Percentiles rank a stretch among this genome's conserved stretches.
Evolutionary conservation across 2,797 vertebrate species (phyloP).

Genomic region (Melanotaenia boesemani): DNA sequence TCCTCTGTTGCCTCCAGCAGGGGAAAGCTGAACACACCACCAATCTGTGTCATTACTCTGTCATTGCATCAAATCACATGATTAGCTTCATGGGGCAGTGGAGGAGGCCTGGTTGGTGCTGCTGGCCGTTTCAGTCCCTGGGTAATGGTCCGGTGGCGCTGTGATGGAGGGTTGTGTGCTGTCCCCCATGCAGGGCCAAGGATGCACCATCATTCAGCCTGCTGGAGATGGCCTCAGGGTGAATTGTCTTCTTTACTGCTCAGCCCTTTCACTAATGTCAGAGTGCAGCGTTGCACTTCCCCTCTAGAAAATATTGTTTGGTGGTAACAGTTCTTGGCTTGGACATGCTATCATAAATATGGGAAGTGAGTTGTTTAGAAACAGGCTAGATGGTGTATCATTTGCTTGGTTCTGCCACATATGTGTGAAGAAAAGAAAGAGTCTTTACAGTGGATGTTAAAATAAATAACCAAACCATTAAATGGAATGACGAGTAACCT

Average conservation of each 20-base stretch:
- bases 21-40: constrained; percentile 82
- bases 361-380: constrained; percentile 52
- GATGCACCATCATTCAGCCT: constrained; percentile 83
- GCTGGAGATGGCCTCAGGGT: constrained; percentile 79
- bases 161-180: constrained; percentile 83
- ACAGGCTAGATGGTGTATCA: constrained; percentile 26
- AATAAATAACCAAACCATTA: constrained; percentile 77
- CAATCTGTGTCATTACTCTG: constrained; percentile 86
- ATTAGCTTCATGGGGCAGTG: constrained; percentile 85
- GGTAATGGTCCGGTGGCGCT: constrained; percentile 81
- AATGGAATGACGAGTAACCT: constrained; percentile 72
- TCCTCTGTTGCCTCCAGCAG: constrained; percentile 75
- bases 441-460: constrained; percentile 59
- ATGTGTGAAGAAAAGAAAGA: constrained; percentile 33
- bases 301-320: constrained; percentile 58
- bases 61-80: constrained; percentile 89
- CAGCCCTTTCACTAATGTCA: constrained; percentile 61
- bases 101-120: constrained; percentile 71
- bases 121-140: constrained; percentile 74
- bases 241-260: constrained; percentile 77
- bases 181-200: constrained; percentile 83
- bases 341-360: constrained; percentile 56
- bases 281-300: constrained; percentile 48
- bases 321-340: constrained; percentile 47
- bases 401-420: constrained; percentile 36